Base-by-base conservation (phyloP, 2,797 vertebrate genomes). In the Pteropus rufus region DNA sequence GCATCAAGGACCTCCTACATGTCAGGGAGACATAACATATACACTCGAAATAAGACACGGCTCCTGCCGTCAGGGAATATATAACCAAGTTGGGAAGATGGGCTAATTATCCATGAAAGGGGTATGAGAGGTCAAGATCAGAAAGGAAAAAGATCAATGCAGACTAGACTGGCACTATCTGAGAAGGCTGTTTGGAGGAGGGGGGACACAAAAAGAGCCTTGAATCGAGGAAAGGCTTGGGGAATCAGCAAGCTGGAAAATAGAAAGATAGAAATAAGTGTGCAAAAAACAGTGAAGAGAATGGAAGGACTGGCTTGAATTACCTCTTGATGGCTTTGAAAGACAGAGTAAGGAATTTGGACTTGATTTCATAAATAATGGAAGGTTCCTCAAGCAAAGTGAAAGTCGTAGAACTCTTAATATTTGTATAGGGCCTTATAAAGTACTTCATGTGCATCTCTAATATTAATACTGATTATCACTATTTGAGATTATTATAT, bases 311-410 rank as follows among this genome's bases (percentile, higher is more conserved):
- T 12, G 31, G 18, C 10, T 79, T 62, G 24, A 77, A 91, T 70
- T 84, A 46, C 76, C 70, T 84, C 85, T 81, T 54, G 41, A 84
- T 65, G 49, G 39, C 54, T 95, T 87, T 96, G 21, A 96, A 94
- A 87, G 23, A 49, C 36, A 92, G 54, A 82, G 56, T 46, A 72
- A 60, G 31, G 91, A 70, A 89, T 65, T 34, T 86, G 69, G 39
- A 91, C 31, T 82, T 91, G 26, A 73, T 85, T 88, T 49, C 46
- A 81, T 54, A 80, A 85, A 94, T 84, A 84, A 76, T n/a, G 36
- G 56, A 39, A 93, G 7, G 2, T 10, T 73, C 58, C 92, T 88
- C 26, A 69, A 81, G 24, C 39, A 93, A 95, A 92, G n/a, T 49
- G 70, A 87, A 94, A n/a, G 10, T 84, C 56, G 29, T 19, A 56